phyloP scores from a whole-genome alignment of 2,113 vertebrate genomes.

The Sylvilagus bachmani region DNA sequence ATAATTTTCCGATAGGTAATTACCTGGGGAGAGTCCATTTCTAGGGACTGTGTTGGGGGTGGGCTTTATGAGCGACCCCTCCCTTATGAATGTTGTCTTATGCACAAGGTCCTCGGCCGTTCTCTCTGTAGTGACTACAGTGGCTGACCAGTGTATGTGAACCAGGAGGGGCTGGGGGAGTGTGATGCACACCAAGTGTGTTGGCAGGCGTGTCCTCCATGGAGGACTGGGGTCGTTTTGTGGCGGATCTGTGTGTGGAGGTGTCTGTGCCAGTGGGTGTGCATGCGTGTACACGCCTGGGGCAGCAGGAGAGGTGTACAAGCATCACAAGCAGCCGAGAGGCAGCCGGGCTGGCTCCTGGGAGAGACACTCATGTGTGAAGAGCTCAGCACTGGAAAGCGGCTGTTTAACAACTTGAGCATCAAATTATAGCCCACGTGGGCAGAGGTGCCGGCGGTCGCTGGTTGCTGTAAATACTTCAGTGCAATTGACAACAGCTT shows the following conservation, averaged over 20 bases:
- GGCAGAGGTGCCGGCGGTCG: conserved; percentile 75
- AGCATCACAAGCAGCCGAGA: conserved; percentile 48
- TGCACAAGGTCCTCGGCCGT: background rate
- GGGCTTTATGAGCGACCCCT: background rate
- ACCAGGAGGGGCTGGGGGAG: background rate
- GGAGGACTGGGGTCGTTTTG: background rate
- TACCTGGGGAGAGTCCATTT: background rate
- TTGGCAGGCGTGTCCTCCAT: background rate
- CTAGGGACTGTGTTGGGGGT: background rate
- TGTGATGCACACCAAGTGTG: background rate
- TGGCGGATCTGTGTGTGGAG: background rate
- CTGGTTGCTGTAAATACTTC: conserved; percentile 84
- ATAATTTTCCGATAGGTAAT: conserved; percentile 11
- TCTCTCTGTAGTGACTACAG: background rate
- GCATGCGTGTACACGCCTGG: background rate
- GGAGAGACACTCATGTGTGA: conserved; percentile 80
- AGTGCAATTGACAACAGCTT: conserved; percentile 84
- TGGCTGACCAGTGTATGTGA: background rate
- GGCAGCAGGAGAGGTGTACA: conserved; percentile 49
- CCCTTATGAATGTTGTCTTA: background rate
- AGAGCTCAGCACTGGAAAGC: conserved; percentile 76
- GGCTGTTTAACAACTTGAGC: conserved; percentile 82
- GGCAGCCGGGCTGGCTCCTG: conserved; percentile 67
- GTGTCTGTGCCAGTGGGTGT: background rate
- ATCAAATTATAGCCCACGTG: conserved; percentile 85